Evolutionary conservation across 2,797 vertebrate species (phyloP), one percentile per base, ranked within the genome.

Genomic region (Halcyon smyrnensis): DNA sequence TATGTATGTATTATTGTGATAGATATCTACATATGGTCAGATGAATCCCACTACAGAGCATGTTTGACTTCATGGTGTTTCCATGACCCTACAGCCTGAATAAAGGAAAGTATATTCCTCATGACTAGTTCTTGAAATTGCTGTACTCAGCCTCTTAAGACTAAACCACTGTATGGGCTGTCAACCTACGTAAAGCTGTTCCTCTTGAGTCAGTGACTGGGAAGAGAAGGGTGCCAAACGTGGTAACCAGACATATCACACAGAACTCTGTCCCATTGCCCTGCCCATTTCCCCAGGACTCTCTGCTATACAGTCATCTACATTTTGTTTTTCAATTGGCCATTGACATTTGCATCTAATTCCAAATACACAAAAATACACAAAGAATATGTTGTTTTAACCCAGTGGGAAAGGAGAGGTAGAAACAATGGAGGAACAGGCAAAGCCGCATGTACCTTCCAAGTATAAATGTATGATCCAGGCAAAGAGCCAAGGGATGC

Each of bases 401-500:
- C 17, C 43, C 11, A 34, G 9, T 28, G 43, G n/a, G 12, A 48
- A 81, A 87, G 30, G 3, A 79, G 8, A 87, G 21, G 4, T 41
- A 59, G 20, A 89, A 83, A 62, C 34, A 79, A 13, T 21, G 15
- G 21, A 83, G 17, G 15, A 71, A 30, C 3, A 56, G 18, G 19
- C 7, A 80, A 54, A 92, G 20, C 11, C 11, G 13, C 2, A 18
- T 0, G 0, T 21, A 27, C 20, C 18, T 84, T 53, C 28, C 3
- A 64, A 81, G 21, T 11, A 70, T 43, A n/a, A 77, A 56, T 11
- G 5, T 16, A 21, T 1, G 1, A 2, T 59, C 18, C 60, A 92
- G 41, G 53, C 12, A 83, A 90, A 59, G 6, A 85, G 16, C 14
- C 56, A 36, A 76, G 32, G 9, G 32, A 20, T 19, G 8, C 10